Evolutionary conservation across 1,140 invertebrate species (phyloP), one percentile per base, ranked within the genome.

Genomic region (Sitobion miscanthi): DNA sequence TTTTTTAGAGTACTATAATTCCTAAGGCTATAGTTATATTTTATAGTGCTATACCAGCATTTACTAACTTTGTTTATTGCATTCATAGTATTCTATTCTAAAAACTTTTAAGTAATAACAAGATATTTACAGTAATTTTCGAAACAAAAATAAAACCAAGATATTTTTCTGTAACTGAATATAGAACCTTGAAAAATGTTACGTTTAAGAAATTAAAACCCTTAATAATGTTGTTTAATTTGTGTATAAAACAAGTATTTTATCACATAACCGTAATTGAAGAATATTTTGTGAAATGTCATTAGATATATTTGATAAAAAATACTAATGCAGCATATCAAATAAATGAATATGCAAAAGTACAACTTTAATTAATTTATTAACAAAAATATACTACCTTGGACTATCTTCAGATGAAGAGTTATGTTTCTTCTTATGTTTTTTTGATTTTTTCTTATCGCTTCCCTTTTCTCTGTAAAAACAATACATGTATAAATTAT

Each of bases 401-500:
- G 69, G 11, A 87, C 45, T 91, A 85, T 93, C 91, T 42, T 94
- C 90, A 30, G 49, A 85, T 23, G 93, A 92, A 52, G 90, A 83
- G 30, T 57, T 47, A 45, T 52, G 35, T 69, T 93, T 94, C 54
- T 94, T 92, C 93, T 94, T 94, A 85, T 94, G 94, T 86, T 94
- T 94, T 42, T 93, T 93, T 17, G 94, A 90, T 49, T 94, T 94
- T 54, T 93, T 94, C 90, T 94, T 94, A 23, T 94, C 94, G 89
- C 69, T 94, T 82, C 94, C 94, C 23, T 94, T 94, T 86, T 94
- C 94, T 93, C 94, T 94, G 86, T n/a, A 94, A 94, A 77, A 94
- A 77, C 91, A 94, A 93, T 82, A 82, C 4, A 47, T 92, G 30
- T 87, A 90, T 90, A 69, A 38, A 38, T 88, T 45, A 90, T 62